Evolutionary conservation across 2,888 invertebrate genomes (phyloP).

Genomic region (Koerneria pararmatus): DNA sequence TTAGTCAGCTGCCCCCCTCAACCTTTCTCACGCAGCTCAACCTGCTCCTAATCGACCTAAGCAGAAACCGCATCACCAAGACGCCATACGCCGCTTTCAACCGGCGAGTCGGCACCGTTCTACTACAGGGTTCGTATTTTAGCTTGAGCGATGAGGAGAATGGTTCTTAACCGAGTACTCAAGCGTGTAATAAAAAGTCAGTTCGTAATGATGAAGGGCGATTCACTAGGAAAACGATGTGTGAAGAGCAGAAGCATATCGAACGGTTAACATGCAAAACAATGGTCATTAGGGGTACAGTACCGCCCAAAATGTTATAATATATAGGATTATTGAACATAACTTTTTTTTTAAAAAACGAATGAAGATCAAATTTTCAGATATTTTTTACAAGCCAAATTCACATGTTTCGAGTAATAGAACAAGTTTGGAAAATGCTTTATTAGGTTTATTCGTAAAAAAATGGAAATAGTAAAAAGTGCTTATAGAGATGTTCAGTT

Average conservation of each 20-base stretch:
- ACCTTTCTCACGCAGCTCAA: slow-evolving; percentile 58
- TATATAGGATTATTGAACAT: too few relatives aligned
- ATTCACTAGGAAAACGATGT: too few relatives aligned
- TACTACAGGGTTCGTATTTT: slow-evolving; percentile 53
- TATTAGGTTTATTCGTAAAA: too few relatives aligned
- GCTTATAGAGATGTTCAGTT: too few relatives aligned
- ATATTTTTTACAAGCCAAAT: too few relatives aligned
- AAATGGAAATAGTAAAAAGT: too few relatives aligned
- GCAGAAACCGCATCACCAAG: slow-evolving; percentile 47
- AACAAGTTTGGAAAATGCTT: too few relatives aligned
- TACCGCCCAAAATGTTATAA: too few relatives aligned
- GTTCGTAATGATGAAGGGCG: background rate
- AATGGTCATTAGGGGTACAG: background rate
- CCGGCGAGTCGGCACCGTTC: slow-evolving; percentile 54
- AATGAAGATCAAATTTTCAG: too few relatives aligned
- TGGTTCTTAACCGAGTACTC: background rate
- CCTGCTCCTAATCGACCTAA: slow-evolving; percentile 56
- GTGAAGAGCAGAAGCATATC: background rate
- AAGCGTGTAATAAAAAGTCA: background rate
- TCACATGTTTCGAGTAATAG: too few relatives aligned
- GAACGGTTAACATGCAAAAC: background rate
- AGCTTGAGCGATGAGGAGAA: background rate
- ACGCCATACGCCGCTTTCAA: slow-evolving; percentile 59
- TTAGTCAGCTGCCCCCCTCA: slow-evolving; percentile 47
- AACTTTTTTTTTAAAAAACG: too few relatives aligned